phyloP scores from a whole-genome alignment of 2,113 vertebrate genomes.

The Sterrhoptilus dennistouni region DNA sequence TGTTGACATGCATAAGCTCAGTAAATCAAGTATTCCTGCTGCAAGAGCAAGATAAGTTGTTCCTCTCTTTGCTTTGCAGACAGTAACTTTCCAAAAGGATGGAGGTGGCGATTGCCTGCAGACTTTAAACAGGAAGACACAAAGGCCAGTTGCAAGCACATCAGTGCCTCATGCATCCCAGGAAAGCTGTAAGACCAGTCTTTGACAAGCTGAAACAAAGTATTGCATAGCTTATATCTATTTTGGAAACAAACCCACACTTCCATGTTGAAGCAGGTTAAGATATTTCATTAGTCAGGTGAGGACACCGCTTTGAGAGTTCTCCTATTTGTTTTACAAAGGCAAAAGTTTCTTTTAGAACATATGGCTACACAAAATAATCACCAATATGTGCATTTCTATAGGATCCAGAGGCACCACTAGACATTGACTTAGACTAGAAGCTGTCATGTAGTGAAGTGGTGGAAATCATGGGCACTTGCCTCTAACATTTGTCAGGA shows the following conservation, averaged over 20 bases:
- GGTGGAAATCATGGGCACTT: background rate
- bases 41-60: background rate
- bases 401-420: background rate
- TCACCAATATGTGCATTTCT: background rate
- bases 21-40: background rate
- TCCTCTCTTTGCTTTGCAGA: background rate
- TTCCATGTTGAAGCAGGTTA: background rate
- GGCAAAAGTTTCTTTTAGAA: background rate
- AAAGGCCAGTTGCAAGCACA: background rate
- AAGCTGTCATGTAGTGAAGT: background rate
- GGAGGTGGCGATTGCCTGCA: background rate
- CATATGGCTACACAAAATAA: accelerated
- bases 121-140: background rate
- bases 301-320: background rate
- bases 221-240: background rate
- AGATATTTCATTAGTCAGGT: background rate
- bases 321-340: background rate
- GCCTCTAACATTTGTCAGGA: background rate
- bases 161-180: background rate
- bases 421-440: background rate
- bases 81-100: background rate
- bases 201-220: background rate
- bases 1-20: background rate
- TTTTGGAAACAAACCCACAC: background rate
- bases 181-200: background rate